phyloP scores from a whole-genome alignment of 2,113 vertebrate species.

The Pogonocichla stellata region DNA sequence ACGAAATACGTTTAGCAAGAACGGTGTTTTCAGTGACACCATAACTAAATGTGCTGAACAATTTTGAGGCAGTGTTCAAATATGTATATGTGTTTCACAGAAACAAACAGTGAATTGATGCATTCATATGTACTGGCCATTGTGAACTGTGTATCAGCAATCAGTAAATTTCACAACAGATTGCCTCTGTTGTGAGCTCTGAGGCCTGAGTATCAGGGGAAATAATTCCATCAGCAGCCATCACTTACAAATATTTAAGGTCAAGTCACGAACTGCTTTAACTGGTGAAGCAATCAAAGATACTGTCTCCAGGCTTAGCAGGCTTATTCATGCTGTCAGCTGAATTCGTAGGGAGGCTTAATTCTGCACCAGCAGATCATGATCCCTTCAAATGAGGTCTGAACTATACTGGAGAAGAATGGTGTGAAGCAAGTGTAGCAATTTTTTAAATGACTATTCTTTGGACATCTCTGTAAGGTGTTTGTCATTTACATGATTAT shows the following conservation, averaged over 20 bases:
- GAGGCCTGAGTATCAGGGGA: background rate
- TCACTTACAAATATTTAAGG: slow-evolving; percentile 2
- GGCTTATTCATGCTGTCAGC: background rate
- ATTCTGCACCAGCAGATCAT: background rate
- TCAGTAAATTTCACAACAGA: background rate
- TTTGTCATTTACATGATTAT: background rate
- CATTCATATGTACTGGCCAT: background rate
- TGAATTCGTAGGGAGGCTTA: background rate
- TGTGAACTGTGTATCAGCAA: background rate
- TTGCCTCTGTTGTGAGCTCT: background rate
- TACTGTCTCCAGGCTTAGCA: background rate
- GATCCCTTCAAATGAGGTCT: background rate
- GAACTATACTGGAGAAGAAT: background rate
- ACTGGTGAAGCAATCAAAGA: slow-evolving; percentile 12
- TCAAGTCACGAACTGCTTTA: slow-evolving; percentile 35
- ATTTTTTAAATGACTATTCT: background rate
- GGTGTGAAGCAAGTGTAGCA: background rate
- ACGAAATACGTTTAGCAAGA: background rate
- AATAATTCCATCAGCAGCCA: background rate
- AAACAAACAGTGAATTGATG: background rate
- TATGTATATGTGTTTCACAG: background rate
- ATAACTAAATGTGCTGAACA: background rate
- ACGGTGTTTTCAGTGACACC: background rate
- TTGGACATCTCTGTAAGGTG: background rate
- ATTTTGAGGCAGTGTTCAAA: background rate